Base-by-base conservation (phyloP, 2,888 invertebrate species). In the Hypomecis atomaria region DNA sequence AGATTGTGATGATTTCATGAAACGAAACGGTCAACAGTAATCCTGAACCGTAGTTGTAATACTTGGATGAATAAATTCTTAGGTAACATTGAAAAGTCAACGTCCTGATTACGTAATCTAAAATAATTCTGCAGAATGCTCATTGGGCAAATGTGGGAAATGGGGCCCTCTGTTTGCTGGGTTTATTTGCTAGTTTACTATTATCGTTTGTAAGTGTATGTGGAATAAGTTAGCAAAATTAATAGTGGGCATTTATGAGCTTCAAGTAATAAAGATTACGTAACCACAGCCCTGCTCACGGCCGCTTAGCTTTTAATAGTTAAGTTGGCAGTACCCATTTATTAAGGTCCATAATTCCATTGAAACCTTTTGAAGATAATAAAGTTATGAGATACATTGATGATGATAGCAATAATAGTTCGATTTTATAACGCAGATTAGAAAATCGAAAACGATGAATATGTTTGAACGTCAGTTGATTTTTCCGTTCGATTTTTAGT, bases 1-100 rank as follows among this genome's bases (percentile, higher is more conserved):
- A 76, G 73, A 79, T 78, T 74, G 75, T 74, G 71, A 74, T 75
- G 73, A 73, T 79, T 76, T 72, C 71, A 76, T 73, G 65, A 74
- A 72, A 71, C 61, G 70, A 75, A 72, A 76, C 66, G 72, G 67
- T 69, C 73, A 75, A 77, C 74, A 70, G 69, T 71, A 67, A 67
- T 54, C 67, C 48, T 34, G 63, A 59, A 71, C 36, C 63, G 60
- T 68, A 60, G 13, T 62, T 47, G 52, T 59, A 62, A 52, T 52
- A 60, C 55, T 49, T 43, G 23, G 23, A 56, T 23, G 52, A 47
- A 50, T 49, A 56, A 38, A 60, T 59, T 23, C 7, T 59, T 54
- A 50, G 44, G 59, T 64, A 50, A 56, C 56, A 56, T 60, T 43
- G 61, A 64, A 64, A 63, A 68, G 71, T 69, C 69, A 69, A 71